These are phyloP conservation scores for Nemapogon koenigi DNA, from an alignment of 2,888 invertebrate genomes.

Conservation along the genomic window DNA sequence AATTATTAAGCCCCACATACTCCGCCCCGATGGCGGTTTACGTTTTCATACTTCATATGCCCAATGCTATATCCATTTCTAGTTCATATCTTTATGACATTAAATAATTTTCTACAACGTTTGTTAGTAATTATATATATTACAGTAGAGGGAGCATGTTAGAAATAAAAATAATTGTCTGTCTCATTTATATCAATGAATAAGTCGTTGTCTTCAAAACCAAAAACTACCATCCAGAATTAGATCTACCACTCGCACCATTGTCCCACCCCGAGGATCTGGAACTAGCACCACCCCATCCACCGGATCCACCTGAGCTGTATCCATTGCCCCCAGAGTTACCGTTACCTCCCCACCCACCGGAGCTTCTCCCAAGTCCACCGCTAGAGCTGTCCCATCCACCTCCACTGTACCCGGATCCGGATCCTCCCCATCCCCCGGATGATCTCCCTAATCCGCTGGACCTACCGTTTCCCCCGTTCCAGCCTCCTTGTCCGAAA, in stretches of 20 bases:
- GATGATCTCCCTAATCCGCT: too few species aligned
- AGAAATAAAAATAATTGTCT: too few species aligned
- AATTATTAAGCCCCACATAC: too few species aligned
- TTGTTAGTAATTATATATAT: too few species aligned
- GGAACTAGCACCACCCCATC: constrained; percentile 2
- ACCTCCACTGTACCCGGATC: constrained; percentile 19
- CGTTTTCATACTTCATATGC: too few species aligned
- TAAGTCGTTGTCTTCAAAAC: too few species aligned
- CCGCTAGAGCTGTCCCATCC: constrained; percentile 1
- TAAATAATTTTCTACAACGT: too few species aligned
- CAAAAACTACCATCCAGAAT: background rate
- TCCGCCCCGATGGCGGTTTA: too few species aligned
- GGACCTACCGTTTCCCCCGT: background rate
- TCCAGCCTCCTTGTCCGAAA: background rate
- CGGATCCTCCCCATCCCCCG: constrained; percentile 22
- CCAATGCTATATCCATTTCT: too few species aligned
- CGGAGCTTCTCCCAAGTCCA: background rate
- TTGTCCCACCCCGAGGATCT: constrained; percentile 3
- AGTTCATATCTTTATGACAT: too few species aligned
- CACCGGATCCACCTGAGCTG: background rate
- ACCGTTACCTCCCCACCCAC: background rate
- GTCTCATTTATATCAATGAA: too few species aligned
- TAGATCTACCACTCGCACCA: constrained; percentile 1
- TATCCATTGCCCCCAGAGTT: background rate
- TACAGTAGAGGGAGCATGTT: too few species aligned